Evolutionary conservation across 2,113 vertebrate species (phyloP).

Genomic region (Silurus asotus): DNA sequence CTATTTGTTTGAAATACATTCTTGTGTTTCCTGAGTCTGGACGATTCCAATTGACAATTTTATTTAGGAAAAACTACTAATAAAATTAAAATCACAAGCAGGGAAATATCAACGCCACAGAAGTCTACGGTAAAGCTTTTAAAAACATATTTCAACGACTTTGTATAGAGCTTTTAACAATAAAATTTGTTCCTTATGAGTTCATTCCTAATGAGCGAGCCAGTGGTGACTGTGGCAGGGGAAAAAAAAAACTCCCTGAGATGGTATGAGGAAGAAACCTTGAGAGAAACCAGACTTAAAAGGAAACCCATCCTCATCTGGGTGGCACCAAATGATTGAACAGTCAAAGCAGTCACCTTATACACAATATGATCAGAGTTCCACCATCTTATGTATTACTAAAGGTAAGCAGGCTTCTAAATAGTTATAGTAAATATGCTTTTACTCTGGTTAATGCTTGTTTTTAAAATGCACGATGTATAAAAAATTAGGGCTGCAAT

Average conservation of each 20-base stretch:
- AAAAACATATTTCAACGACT: neutral
- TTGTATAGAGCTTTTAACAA: no score
- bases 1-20: neutral
- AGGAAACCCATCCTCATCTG: no score
- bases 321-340: neutral
- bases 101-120: neutral
- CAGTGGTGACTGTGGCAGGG: no score
- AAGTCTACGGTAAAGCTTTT: neutral
- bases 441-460: neutral
- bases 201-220: no score
- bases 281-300: no score
- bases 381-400: neutral
- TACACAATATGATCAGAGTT: neutral
- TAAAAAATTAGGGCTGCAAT: no score
- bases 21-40: no score
- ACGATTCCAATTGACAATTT: neutral
- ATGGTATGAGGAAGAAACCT: no score
- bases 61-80: no score
- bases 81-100: neutral
- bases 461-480: neutral
- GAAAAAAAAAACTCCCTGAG: no score
- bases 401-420: neutral
- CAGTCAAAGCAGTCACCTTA: neutral
- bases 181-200: no score
- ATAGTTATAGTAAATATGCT: neutral